These are phyloP conservation scores for Mastacembelus armatus DNA, from an alignment of 2,797 vertebrate genomes.

Conservation along the genomic window DNA sequence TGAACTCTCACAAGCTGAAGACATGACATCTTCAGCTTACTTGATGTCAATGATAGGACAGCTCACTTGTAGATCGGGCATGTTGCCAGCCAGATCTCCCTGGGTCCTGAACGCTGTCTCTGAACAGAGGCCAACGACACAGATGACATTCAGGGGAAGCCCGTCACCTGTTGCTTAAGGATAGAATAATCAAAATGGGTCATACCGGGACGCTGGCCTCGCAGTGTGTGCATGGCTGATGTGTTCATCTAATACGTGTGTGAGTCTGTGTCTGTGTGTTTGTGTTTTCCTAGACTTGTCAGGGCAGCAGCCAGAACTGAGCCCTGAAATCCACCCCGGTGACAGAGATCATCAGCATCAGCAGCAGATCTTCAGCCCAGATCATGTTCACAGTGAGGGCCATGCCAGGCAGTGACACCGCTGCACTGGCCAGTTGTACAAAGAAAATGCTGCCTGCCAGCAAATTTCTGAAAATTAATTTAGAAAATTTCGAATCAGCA, in stretches of 20 bases:
- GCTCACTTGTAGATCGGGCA: constrained; percentile 83
- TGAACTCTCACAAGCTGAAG: constrained; percentile 82
- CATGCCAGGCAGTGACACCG: constrained; percentile 58
- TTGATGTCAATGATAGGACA: constrained; percentile 81
- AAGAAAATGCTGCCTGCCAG: constrained; percentile 23
- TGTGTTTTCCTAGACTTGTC: constrained; percentile 56
- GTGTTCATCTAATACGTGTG: constrained; percentile 37
- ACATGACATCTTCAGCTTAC: constrained; percentile 80
- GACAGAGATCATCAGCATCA: constrained; percentile 81
- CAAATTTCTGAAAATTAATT: constrained; percentile 33
- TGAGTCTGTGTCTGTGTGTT: constrained; percentile 17
- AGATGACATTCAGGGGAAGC: constrained; percentile 72
- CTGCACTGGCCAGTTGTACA: constrained; percentile 34
- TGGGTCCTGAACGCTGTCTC: constrained; percentile 68
- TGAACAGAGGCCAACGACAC: constrained; percentile 74
- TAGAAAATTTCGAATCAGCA: constrained; percentile 33
- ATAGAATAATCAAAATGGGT: constrained; percentile 76
- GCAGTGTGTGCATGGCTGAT: constrained; percentile 34
- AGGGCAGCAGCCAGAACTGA: constrained; percentile 64
- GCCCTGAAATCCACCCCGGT: constrained; percentile 74
- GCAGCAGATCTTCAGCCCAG: constrained; percentile 72
- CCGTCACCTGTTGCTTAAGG: constrained; percentile 82
- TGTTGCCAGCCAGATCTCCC: constrained; percentile 78
- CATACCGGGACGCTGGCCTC: constrained; percentile 57
- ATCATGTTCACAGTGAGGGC: constrained; percentile 72